These are phyloP conservation scores for Trachelus stipa DNA, from an alignment of 2,888 invertebrate species.

Conservation along the genomic window DNA sequence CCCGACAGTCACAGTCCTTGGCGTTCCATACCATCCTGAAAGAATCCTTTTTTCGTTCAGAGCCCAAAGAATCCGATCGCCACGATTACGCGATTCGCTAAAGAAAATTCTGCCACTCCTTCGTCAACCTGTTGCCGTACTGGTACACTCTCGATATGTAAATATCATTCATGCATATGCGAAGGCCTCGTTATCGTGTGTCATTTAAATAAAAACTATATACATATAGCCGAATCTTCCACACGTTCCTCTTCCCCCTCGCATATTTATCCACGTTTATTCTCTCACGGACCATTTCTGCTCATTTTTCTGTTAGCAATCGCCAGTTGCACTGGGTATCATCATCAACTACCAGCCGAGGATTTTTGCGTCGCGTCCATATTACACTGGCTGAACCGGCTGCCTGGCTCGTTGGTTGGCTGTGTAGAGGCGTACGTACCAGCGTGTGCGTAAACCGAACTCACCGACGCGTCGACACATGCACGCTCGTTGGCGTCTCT, in stretches of 20 bases:
- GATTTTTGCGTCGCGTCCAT: slow-evolving; percentile 44
- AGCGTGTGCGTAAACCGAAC: background rate
- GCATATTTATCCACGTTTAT: background rate
- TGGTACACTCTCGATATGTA: background rate
- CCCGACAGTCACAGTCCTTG: background rate
- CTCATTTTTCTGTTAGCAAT: background rate
- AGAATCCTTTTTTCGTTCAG: background rate
- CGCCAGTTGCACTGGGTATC: slow-evolving; percentile 2
- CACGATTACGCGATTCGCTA: background rate
- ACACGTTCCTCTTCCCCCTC: background rate
- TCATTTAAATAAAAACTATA: background rate
- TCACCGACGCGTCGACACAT: background rate
- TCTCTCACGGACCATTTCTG: background rate
- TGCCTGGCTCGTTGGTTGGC: slow-evolving; percentile 26
- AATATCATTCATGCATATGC: background rate
- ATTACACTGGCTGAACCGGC: slow-evolving; percentile 44
- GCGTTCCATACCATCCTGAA: background rate
- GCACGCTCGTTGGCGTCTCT: background rate
- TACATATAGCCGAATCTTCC: background rate
- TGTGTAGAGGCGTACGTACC: background rate
- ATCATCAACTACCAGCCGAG: slow-evolving; percentile 4
- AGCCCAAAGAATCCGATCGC: background rate
- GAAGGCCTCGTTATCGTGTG: background rate
- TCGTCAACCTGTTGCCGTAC: background rate
- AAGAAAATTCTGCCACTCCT: background rate